phyloP scores from a whole-genome alignment of 1,140 invertebrate species.

The Drosophila kurseongensis region DNA sequence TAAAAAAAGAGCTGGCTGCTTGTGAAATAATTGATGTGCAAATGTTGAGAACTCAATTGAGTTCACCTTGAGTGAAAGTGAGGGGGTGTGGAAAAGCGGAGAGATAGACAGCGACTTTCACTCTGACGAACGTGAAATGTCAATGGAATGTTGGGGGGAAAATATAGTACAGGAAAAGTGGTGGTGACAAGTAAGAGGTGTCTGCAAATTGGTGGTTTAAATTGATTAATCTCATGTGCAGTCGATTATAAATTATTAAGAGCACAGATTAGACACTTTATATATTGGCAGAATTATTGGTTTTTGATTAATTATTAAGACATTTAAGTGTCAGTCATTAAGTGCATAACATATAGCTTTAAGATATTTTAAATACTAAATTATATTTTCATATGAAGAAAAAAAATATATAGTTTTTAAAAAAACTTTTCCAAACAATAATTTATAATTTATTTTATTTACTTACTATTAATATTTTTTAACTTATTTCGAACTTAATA shows the following conservation, averaged over 20 bases:
- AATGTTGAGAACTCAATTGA: slow-evolving; percentile 65
- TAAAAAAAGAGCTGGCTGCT: slow-evolving; percentile 45
- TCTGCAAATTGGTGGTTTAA: slow-evolving; percentile 33
- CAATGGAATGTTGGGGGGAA: slow-evolving; percentile 9
- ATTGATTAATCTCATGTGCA: slow-evolving; percentile 35
- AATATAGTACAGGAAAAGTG: neutral
- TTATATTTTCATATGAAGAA: neutral
- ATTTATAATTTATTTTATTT: neutral
- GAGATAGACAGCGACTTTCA: slow-evolving; percentile 28
- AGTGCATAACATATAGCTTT: neutral
- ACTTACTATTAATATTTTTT: neutral
- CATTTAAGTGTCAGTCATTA: neutral
- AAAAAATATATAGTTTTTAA: no score
- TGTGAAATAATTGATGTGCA: slow-evolving; percentile 70
- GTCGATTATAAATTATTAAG: slow-evolving; percentile 44
- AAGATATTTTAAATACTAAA: neutral
- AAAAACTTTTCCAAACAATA: no score
- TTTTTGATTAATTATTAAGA: slow-evolving; percentile 16
- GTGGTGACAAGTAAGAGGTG: neutral
- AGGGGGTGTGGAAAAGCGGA: neutral
- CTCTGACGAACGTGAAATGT: slow-evolving; percentile 30
- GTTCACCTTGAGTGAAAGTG: slow-evolving; percentile 58
- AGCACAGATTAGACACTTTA: slow-evolving; percentile 2
- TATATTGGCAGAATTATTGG: slow-evolving; percentile 3
- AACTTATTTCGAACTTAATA: neutral